A percentile compares a stretch with the other conserved stretches of the same genome.
Evolutionary conservation across 2,113 vertebrate species (phyloP).

Genomic region (Oplegnathus fasciatus): DNA sequence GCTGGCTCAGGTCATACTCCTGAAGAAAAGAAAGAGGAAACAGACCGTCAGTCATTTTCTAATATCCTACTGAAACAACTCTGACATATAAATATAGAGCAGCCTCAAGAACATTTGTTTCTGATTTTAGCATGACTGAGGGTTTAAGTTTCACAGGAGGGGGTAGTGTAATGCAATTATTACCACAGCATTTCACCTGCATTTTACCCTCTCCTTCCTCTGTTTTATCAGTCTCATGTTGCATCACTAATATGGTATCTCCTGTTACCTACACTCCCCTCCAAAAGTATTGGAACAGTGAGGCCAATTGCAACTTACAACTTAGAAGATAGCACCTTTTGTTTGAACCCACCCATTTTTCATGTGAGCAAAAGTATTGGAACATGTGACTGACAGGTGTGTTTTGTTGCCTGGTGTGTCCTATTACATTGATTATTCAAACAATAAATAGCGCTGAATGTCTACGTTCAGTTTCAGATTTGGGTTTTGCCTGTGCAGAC

Average conservation of each 20-base stretch:
- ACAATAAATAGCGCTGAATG: no score
- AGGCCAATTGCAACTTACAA: no score
- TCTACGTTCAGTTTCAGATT: no score
- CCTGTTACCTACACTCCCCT: neutral
- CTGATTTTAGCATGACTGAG: neutral
- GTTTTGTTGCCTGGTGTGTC: no score
- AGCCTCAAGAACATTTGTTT: no score
- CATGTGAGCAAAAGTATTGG: no score
- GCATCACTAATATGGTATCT: neutral
- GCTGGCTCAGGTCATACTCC: slow-evolving; percentile 64
- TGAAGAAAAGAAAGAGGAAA: neutral
- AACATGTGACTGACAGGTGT: no score
- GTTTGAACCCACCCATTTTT: no score
- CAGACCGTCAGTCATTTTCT: neutral
- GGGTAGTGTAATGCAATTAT: neutral
- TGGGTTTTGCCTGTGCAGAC: no score
- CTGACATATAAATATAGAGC: neutral
- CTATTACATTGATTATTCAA: no score
- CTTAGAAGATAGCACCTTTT: no score
- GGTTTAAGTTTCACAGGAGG: neutral
- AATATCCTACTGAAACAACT: neutral
- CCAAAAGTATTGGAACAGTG: no score
- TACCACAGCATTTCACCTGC: neutral
- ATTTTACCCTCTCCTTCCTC: neutral
- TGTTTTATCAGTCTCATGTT: neutral